Base-by-base conservation (phyloP, 2,113 vertebrate genomes). In the Engystomops pustulosus region DNA sequence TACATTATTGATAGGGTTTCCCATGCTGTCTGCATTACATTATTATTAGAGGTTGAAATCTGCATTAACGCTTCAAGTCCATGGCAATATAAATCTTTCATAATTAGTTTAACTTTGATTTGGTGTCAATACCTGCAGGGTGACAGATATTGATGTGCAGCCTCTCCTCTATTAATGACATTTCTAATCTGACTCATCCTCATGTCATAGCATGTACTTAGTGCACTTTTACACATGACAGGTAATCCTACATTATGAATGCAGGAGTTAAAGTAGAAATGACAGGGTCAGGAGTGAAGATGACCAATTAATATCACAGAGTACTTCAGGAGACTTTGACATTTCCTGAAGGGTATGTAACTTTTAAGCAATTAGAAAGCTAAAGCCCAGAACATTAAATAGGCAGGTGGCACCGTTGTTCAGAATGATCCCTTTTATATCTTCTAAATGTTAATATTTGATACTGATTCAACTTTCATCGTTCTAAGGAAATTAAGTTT, bases 121-220 rank as follows among this genome's bases (percentile, higher is more conserved):
- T 65, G 51, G 76, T 83, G 76, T 74, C 74, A 83, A 83, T 75
- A 75, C 69, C 65, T 83, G 70, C 81, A 75, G 49, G 25, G 25
- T 65, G 81, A 83, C 81, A 83, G 17, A 83, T 83, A 83, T 83
- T 75, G 70, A 83, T 83, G 81, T 75, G 53, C 75, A 25, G 69
- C 23, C 34, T 83, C 53, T 65, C 36, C 81, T 65, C 70, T 65
- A 65, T 32, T 83, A 83, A 83, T 76, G 70, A 53, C 53, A 51
- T 75, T 49, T 55, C 70, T 75, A 76, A 83, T 75, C 81, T 75
- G 81, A 83, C 72, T 83, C 81, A 83, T 83, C 70, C 81, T 75
- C 67, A 65, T 83, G 81, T 83, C 81, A 65, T 72, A 58, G 80
- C 55, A 82, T 83, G 81, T 83, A 62, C 53, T 65, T 62, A 44